Evolutionary conservation across 2,113 vertebrate species (phyloP).

Genomic region (Lasiurus cinereus): DNA sequence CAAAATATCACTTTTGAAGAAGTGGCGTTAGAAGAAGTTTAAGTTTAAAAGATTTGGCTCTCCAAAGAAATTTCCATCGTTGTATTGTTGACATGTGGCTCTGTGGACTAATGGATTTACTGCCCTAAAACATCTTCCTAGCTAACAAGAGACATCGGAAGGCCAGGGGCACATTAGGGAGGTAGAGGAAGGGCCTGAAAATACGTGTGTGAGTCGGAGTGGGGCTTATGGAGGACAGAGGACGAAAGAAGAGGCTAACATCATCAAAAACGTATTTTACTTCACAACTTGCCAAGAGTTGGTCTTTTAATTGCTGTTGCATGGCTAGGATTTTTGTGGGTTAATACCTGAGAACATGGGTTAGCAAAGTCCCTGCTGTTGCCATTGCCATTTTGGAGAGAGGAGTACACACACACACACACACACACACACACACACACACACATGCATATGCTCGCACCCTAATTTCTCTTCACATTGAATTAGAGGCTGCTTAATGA

Average conservation of each 20-base stretch:
- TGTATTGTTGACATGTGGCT: too few species aligned
- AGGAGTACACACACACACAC: background rate
- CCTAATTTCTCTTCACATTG: background rate
- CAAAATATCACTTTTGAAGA: too few species aligned
- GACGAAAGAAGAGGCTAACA: background rate
- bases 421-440: too few species aligned
- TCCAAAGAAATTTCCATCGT: too few species aligned
- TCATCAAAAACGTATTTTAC: background rate
- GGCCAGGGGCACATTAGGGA: background rate
- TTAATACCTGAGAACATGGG: background rate
- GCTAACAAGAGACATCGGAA: background rate
- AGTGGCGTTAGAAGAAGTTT: too few species aligned
- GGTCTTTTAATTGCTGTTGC: background rate
- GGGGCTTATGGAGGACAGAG: background rate
- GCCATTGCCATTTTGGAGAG: slow-evolving; percentile 20
- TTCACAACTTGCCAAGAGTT: background rate
- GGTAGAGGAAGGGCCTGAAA: background rate
- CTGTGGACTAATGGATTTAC: too few species aligned
- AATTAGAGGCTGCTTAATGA: background rate
- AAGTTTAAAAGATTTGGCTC: too few species aligned
- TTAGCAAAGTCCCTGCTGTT: slow-evolving; percentile 33
- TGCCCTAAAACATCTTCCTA: background rate
- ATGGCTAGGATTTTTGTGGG: background rate
- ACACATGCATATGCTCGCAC: background rate
- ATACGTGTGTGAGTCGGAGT: background rate